phyloP scores from a whole-genome alignment of 2,888 invertebrate genomes.

The Rosalia funebris region DNA sequence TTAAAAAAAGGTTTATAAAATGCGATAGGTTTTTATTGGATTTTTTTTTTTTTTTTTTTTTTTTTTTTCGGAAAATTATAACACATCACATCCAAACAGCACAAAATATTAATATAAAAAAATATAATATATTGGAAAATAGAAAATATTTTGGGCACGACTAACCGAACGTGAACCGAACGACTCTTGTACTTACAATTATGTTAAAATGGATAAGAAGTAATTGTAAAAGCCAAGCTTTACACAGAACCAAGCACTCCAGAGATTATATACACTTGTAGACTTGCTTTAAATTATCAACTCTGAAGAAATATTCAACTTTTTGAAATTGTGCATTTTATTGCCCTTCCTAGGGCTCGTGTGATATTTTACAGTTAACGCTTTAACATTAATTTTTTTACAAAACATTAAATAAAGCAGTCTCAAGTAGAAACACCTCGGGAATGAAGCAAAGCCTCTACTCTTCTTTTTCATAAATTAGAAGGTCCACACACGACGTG shows the following conservation, averaged over 20 bases:
- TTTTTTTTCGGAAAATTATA: neutral
- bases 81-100: neutral
- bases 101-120: neutral
- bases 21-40: neutral
- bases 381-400: neutral
- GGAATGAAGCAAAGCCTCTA: neutral
- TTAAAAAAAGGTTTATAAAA: neutral
- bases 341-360: neutral
- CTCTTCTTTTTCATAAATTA: too few relatives aligned
- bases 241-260: neutral
- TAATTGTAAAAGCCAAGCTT: neutral
- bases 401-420: neutral
- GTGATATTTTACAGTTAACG: neutral
- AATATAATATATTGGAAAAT: neutral
- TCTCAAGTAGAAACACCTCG: neutral
- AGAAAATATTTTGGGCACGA: neutral
- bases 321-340: neutral
- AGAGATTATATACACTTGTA: too few relatives aligned
- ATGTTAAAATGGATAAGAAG: neutral
- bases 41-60: too few relatives aligned
- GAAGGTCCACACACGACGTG: too few relatives aligned
- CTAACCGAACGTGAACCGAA: neutral
- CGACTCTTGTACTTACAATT: neutral
- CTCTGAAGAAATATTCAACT: neutral
- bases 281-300: neutral